Percentiles rank a stretch among this genome's conserved stretches.
These are phyloP conservation scores for Hippopotamus amphibius DNA, from an alignment of 2,113 vertebrate genomes.

Conservation along the genomic window DNA sequence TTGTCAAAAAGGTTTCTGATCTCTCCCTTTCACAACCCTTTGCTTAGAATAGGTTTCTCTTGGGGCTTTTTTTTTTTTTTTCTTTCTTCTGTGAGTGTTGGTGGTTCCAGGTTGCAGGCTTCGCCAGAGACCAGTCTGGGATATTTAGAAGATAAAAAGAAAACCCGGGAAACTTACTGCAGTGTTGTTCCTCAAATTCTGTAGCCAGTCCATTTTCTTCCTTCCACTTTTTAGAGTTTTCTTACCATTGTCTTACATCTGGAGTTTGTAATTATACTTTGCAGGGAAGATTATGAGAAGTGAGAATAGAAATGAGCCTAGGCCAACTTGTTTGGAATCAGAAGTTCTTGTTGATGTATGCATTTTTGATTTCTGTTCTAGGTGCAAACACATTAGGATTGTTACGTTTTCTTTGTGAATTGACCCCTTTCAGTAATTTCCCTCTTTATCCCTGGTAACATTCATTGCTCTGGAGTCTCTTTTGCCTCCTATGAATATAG, in stretches of 20 bases:
- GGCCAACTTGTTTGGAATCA: background rate
- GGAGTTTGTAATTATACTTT: background rate
- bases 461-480: background rate
- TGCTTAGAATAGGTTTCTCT: background rate
- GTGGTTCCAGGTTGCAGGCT: background rate
- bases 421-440: background rate
- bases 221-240: background rate
- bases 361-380: conserved; percentile 29
- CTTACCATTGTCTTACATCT: background rate
- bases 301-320: background rate
- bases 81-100: background rate
- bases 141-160: background rate
- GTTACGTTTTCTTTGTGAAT: background rate
- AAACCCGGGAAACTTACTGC: background rate
- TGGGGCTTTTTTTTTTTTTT: background rate
- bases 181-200: background rate
- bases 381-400: background rate
- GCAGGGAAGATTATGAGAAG: background rate
- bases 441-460: background rate
- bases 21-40: background rate
- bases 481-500: conserved; percentile 4
- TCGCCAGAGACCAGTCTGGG: background rate
- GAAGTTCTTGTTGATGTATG: background rate
- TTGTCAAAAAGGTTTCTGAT: background rate
- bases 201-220: background rate